Evolutionary conservation across 2,113 vertebrate genomes (phyloP), one percentile per base, ranked within the genome.

Genomic region (Tyrannus savana): DNA sequence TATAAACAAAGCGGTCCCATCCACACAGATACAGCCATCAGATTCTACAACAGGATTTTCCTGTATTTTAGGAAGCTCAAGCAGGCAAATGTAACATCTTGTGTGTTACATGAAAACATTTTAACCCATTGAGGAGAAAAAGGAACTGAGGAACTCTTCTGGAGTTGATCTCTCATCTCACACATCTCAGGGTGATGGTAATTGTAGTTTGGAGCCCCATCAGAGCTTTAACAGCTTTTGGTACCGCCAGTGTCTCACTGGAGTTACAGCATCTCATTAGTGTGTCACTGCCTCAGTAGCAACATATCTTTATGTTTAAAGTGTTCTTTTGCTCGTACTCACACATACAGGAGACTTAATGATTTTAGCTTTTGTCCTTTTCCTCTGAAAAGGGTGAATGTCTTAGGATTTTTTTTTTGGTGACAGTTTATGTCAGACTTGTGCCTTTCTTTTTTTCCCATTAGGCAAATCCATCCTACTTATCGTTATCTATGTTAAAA

Each of bases 281-380:
- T 35, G 64, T 75, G 78, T 86, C 85, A 56, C 18, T 87, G 21
- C 28, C 49, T 68, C 49, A 27, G 27, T 24, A 94, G 69, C 17
- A 89, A 44, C 2, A 0, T 47, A 46, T 17, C 76, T 81, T 84
- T 68, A 58, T 25, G 46, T 87, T 62, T 81, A 25, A 90, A 92
- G 58, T 66, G 64, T 81, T 94, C 56, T 72, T 68, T 84, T 63
- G 37, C 86, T 84, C 56, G 37, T 81, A 39, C 17, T 80, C 35
- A 21, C n/a, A 35, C 30, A 16, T 71, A 44, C 23, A 39, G 59
- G 50, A 83, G 33, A 41, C 49, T 37, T 49, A 78, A 74, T 11
- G 31, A 78, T 75, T 81, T 55, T 77, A 80, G 83, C 88, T 89
- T 92, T 93, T 93, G 69, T 78, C 85, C 56, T 71, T 90, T 92